Evolutionary conservation across 2,113 vertebrate genomes (phyloP).

Genomic region (Australoheros scitulus): DNA sequence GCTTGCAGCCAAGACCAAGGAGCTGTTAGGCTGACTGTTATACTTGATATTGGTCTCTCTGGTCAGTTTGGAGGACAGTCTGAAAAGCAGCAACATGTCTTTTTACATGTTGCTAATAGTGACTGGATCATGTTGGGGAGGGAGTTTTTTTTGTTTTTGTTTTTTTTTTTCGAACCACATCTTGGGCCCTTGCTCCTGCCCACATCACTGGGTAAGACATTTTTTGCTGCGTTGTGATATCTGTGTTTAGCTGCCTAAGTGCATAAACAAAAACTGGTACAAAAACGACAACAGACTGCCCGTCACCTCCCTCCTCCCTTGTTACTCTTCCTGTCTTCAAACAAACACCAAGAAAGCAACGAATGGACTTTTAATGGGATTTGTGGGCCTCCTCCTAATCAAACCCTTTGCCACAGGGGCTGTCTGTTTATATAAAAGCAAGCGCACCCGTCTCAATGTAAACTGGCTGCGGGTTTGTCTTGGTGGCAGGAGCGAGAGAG

Average conservation of each 20-base stretch:
- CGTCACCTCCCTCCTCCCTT: constrained; percentile 54
- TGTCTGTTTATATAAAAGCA: constrained; percentile 78
- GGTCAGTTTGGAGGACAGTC: not conserved
- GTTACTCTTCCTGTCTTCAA: constrained; percentile 73
- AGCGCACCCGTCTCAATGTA: constrained; percentile 76
- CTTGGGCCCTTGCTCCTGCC: constrained; percentile 4
- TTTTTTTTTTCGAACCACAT: not conserved
- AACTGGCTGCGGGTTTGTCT: constrained; percentile 73
- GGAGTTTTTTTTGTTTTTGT: not conserved
- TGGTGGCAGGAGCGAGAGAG: constrained; percentile 52
- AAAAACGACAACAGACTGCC: constrained; percentile 48
- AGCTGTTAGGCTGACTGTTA: constrained; percentile 82
- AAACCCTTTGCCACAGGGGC: constrained; percentile 74
- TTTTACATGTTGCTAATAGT: not conserved
- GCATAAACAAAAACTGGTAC: constrained; percentile 65
- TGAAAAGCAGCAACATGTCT: not conserved
- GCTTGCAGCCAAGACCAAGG: constrained; percentile 90
- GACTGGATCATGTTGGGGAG: not conserved
- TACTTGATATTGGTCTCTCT: not conserved
- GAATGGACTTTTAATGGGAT: constrained; percentile 83
- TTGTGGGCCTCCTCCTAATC: constrained; percentile 81
- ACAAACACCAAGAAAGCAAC: constrained; percentile 71
- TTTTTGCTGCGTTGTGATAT: constrained; percentile 36
- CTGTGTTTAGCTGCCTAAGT: constrained; percentile 43
- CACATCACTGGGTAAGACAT: constrained; percentile 19